These are phyloP conservation scores for Anabacerthia variegaticeps DNA, from an alignment of 2,797 vertebrate species.

Conservation along the genomic window DNA sequence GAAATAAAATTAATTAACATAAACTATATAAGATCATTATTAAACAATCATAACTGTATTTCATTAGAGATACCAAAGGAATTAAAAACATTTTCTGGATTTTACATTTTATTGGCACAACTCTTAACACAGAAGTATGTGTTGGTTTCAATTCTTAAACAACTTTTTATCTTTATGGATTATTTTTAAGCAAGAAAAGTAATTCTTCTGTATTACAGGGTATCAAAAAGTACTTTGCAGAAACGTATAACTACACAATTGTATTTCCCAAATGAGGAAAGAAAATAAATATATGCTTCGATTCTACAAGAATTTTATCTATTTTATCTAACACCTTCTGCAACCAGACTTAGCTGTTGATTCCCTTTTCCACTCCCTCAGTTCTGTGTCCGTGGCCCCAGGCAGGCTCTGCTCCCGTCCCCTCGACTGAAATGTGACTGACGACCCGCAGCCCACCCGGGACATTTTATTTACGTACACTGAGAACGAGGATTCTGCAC, in stretches of 20 bases:
- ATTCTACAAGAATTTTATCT: not conserved
- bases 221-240: not conserved
- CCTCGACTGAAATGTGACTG: accelerated
- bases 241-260: not conserved
- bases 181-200: not conserved
- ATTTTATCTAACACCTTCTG: not conserved
- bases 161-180: not conserved
- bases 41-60: not conserved
- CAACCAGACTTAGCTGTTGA: not conserved
- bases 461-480: accelerated
- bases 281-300: not conserved
- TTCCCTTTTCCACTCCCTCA: no score
- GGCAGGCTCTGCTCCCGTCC: not conserved
- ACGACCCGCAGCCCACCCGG: accelerated
- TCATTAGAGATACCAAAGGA: not conserved
- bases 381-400: accelerated
- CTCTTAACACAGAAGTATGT: accelerated
- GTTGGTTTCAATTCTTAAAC: not conserved
- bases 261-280: not conserved
- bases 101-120: not conserved
- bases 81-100: not conserved
- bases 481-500: accelerated
- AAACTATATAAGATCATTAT: not conserved
- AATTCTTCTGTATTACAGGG: not conserved
- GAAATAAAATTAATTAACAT: not conserved